Percentiles rank a stretch among this genome's conserved stretches.
These are phyloP conservation scores for Chaenodraco wilsoni DNA, from an alignment of 2,797 vertebrate genomes.

Conservation along the genomic window DNA sequence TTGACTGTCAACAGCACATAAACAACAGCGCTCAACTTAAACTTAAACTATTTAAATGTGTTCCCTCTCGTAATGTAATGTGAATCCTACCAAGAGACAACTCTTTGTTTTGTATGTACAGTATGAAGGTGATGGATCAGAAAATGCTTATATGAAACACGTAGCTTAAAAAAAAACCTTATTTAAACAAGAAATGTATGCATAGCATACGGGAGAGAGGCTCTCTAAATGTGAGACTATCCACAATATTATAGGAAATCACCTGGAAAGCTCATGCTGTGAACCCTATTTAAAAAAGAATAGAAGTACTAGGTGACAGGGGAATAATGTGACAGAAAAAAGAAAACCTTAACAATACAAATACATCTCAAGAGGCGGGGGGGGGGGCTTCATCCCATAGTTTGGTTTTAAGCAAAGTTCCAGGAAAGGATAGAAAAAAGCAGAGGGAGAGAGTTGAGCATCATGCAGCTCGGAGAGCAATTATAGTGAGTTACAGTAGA, in stretches of 20 bases:
- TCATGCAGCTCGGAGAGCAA: slow-evolving; percentile 52
- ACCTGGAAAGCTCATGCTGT: background rate
- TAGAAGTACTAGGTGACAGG: background rate
- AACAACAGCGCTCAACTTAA: background rate
- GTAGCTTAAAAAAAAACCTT: background rate
- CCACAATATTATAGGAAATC: background rate
- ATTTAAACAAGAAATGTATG: too few species aligned
- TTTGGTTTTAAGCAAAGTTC: slow-evolving; percentile 19
- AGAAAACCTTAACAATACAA: background rate
- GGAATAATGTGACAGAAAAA: background rate
- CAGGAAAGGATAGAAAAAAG: background rate
- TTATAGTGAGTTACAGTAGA: slow-evolving; percentile 38
- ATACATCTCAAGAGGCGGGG: background rate
- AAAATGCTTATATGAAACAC: background rate
- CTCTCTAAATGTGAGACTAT: background rate
- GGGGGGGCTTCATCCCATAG: background rate
- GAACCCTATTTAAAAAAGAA: background rate
- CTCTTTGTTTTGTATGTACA: background rate
- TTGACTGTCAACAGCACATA: background rate
- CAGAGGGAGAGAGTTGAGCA: slow-evolving; percentile 29
- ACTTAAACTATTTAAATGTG: background rate
- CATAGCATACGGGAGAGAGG: too few species aligned
- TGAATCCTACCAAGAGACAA: too few species aligned
- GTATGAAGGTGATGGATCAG: background rate
- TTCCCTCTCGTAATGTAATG: background rate